Base-by-base conservation (phyloP, 1,140 invertebrate genomes). In the Megalopta genalis region DNA sequence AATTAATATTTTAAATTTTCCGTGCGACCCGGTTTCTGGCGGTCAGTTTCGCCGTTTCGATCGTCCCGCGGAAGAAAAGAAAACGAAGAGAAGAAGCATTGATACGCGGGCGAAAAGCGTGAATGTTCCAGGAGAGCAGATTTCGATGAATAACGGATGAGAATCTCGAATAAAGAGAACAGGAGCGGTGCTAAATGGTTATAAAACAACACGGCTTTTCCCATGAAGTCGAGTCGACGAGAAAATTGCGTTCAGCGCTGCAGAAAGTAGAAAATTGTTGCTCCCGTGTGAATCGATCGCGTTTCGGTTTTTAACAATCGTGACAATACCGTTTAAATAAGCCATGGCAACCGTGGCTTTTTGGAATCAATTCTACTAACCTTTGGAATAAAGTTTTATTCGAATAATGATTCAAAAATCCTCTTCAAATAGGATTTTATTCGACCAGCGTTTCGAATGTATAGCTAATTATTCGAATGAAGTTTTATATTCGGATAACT, bases 261-360 rank as follows among this genome's bases (percentile, higher is more conserved):
- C 72, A 77, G 79, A 81, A 84, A 85, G 60, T 72, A 63, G 39
- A 25, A 80, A 67, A 80, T 64, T 68, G 27, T 60, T 69, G 57
- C 60, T 46, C 8, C 10, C 1, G n/a, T 21, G 16, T 25, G 60
- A 73, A 57, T 49, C 57, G n/a, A 68, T 70, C 42, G 1, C 10
- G 52, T 23, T 68, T 16, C 9, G 14, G 23, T 27, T 69, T 23
- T 12, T 12, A 37, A 5, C 21, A 12, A 62, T 18, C 5, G 39
- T 25, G 32, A 1, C n/a, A 27, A 21, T 27, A 16, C 1, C 18
- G 18, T n/a, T 57, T 8, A 57, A 57, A 57, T 21, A 57, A 57
- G 7, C 54, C 7, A 21, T n/a, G 54, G 7, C 2, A n/a, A 8
- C 8, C 52, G 21, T 6, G n/a, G n/a, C n/a, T 57, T 32, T 32